These are phyloP conservation scores for Phortica variegata DNA, from an alignment of 1,140 invertebrate species.

Conservation along the genomic window DNA sequence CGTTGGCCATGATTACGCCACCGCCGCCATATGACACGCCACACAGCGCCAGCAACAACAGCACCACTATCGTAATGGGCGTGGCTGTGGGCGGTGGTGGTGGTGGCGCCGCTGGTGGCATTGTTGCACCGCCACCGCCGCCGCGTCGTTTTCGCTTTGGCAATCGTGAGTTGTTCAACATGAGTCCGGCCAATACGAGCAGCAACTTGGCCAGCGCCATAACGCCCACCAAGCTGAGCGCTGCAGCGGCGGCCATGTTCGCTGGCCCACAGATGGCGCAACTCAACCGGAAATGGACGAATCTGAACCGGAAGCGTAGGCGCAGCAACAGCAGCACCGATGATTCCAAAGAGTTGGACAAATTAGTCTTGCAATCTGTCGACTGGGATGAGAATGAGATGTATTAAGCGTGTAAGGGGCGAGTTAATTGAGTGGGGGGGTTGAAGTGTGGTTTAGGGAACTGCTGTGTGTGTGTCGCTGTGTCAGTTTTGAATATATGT, in stretches of 20 bases:
- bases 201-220: conserved; percentile 33
- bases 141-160: conserved; percentile 47
- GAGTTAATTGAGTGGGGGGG: neutral
- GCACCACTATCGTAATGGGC: neutral
- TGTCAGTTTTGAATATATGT: neutral
- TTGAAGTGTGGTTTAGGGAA: no score
- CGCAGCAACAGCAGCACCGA: conserved; percentile 53
- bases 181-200: conserved; percentile 29
- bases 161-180: conserved; percentile 47
- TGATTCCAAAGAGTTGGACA: conserved; percentile 53
- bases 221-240: conserved; percentile 48
- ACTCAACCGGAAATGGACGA: conserved; percentile 50
- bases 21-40: conserved; percentile 43
- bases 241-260: conserved; percentile 45
- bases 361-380: conserved; percentile 52
- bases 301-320: conserved; percentile 40
- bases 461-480: neutral
- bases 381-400: conserved; percentile 57
- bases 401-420: conserved; percentile 32
- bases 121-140: conserved; percentile 23
- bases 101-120: neutral
- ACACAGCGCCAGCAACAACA: neutral
- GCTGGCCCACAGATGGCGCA: conserved; percentile 49
- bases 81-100: no score
- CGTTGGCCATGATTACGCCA: conserved; percentile 51